These are phyloP conservation scores for Propsilocerus akamusi DNA, from an alignment of 1,140 invertebrate species.

Conservation along the genomic window DNA sequence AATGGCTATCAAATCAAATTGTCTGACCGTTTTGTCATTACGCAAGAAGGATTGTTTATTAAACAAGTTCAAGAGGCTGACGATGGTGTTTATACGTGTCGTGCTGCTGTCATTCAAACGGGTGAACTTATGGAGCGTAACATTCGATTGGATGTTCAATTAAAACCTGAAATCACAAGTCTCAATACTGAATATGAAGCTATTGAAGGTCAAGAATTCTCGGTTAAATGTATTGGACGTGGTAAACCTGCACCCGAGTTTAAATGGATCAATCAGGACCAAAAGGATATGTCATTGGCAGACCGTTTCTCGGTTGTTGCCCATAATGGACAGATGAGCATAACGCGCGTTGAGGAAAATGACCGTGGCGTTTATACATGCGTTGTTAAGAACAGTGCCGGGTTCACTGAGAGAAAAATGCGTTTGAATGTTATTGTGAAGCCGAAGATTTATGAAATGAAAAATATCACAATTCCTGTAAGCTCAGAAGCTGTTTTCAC, in stretches of 20 bases:
- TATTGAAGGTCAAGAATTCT: constrained; percentile 56
- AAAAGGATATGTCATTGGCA: constrained; percentile 44
- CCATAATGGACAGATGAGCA: constrained; percentile 44
- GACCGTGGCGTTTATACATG: constrained; percentile 70
- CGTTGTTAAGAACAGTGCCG: constrained; percentile 63
- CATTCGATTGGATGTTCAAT: constrained; percentile 69
- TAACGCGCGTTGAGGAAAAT: constrained; percentile 53
- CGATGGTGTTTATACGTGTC: constrained; percentile 68
- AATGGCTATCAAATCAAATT: constrained; percentile 44
- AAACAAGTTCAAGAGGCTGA: constrained; percentile 59
- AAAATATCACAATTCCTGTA: constrained; percentile 49
- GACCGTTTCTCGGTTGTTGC: constrained; percentile 58
- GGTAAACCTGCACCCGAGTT: constrained; percentile 68
- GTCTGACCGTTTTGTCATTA: constrained; percentile 50
- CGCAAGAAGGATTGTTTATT: constrained; percentile 56
- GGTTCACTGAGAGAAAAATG: constrained; percentile 35
- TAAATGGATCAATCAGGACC: constrained; percentile 57
- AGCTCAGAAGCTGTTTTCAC: constrained; percentile 40
- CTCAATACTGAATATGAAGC: constrained; percentile 36
- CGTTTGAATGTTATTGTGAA: constrained; percentile 44
- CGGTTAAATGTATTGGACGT: constrained; percentile 51
- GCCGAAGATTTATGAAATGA: constrained; percentile 57
- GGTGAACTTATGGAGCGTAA: constrained; percentile 53
- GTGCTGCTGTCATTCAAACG: constrained; percentile 58
- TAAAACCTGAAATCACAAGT: constrained; percentile 47